These are phyloP conservation scores for Cyclargus thomasi DNA, from an alignment of 1,140 invertebrate species.

Conservation along the genomic window DNA sequence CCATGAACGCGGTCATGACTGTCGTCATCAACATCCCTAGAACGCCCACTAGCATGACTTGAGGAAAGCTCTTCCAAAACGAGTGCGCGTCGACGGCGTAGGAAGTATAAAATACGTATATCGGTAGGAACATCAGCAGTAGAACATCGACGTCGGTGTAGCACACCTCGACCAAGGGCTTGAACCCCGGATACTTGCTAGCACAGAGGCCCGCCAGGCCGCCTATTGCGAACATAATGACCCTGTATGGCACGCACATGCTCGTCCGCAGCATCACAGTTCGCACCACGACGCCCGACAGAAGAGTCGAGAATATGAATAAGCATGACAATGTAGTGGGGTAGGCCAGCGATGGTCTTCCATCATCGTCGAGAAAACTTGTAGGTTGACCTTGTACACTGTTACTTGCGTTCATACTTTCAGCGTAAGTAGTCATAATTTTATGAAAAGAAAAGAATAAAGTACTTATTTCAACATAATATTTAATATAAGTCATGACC, in stretches of 20 bases:
- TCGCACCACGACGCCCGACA: slow-evolving; percentile 52
- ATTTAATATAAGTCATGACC: not conserved
- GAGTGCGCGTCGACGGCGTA: slow-evolving; percentile 58
- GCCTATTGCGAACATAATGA: slow-evolving; percentile 56
- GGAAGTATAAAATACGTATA: slow-evolving; percentile 53
- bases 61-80: slow-evolving; percentile 55
- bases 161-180: slow-evolving; percentile 50
- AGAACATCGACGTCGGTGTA: slow-evolving; percentile 51
- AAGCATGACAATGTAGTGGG: slow-evolving; percentile 44
- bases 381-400: not conserved
- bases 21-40: slow-evolving; percentile 50
- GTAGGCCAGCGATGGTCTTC: slow-evolving; percentile 39
- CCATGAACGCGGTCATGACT: slow-evolving; percentile 51
- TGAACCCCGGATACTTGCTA: slow-evolving; percentile 42
- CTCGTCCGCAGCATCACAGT: slow-evolving; percentile 47
- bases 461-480: not conserved
- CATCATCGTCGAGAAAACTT: slow-evolving; percentile 28
- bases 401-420: not conserved
- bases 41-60: slow-evolving; percentile 55
- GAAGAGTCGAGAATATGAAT: slow-evolving; percentile 49
- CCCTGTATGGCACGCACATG: slow-evolving; percentile 49
- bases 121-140: slow-evolving; percentile 45
- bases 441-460: not conserved
- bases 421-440: not conserved
- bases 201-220: slow-evolving; percentile 51